These are phyloP conservation scores for Rhinogobio ventralis DNA, from an alignment of 2,797 vertebrate genomes.

Conservation along the genomic window DNA sequence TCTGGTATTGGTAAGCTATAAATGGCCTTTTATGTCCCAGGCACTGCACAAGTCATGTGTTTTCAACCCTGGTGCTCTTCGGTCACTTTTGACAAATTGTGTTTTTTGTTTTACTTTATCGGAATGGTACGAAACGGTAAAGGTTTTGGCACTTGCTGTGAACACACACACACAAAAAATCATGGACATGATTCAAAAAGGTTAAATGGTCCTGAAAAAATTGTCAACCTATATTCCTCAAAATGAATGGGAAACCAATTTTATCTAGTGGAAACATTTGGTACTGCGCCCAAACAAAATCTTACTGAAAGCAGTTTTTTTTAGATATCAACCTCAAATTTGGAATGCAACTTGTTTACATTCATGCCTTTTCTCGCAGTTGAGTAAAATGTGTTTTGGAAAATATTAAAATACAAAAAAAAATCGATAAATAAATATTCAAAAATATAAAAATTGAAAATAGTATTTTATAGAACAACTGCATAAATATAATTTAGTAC, in stretches of 20 bases:
- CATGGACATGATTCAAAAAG: background rate
- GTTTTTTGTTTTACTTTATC: constrained; percentile 31
- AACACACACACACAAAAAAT: background rate
- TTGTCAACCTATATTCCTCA: background rate
- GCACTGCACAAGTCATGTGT: constrained; percentile 55
- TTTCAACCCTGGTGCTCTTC: constrained; percentile 1
- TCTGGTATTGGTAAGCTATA: constrained; percentile 77
- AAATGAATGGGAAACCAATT: background rate
- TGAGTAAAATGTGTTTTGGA: background rate
- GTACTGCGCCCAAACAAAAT: background rate
- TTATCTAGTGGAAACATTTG: background rate
- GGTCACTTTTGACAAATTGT: background rate
- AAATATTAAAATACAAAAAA: background rate
- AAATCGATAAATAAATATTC: too few species aligned
- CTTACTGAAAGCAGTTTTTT: background rate
- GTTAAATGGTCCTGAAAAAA: background rate
- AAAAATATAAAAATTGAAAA: too few species aligned
- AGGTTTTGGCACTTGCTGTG: background rate
- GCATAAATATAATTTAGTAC: background rate
- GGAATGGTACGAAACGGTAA: background rate
- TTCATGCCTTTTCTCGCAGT: background rate
- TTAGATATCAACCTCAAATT: background rate
- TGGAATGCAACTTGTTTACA: too few species aligned
- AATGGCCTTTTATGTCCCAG: constrained; percentile 67
- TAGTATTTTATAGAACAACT: too few species aligned